These are phyloP conservation scores for Pangasius djambal DNA, from an alignment of 2,797 vertebrate genomes.

Conservation along the genomic window DNA sequence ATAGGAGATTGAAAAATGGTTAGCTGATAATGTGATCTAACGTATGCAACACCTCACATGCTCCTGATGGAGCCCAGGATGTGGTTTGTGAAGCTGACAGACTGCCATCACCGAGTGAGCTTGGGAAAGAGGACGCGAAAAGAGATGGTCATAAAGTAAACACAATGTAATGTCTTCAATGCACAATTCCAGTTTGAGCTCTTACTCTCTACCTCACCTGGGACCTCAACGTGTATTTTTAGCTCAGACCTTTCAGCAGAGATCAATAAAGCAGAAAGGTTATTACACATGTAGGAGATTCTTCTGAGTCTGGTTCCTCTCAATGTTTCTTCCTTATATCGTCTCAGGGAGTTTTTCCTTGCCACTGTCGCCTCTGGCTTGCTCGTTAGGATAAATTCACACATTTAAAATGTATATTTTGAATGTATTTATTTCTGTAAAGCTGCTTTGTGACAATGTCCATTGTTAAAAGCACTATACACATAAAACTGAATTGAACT, in stretches of 20 bases:
- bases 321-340: too few relatives aligned
- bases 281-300: not conserved
- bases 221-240: constrained; percentile 35
- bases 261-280: not conserved
- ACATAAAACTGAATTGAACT: too few relatives aligned
- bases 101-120: not conserved
- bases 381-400: too few relatives aligned
- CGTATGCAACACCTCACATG: not conserved
- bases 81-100: not conserved
- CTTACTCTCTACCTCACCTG: not conserved
- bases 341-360: too few relatives aligned
- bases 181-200: not conserved
- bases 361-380: too few relatives aligned
- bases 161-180: not conserved
- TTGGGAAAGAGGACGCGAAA: not conserved
- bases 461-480: too few relatives aligned
- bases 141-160: constrained; percentile 9
- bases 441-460: too few relatives aligned
- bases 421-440: too few relatives aligned
- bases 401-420: too few relatives aligned
- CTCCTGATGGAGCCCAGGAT: not conserved
- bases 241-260: not conserved
- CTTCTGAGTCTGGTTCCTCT: too few relatives aligned
- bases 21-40: not conserved
- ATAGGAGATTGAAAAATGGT: not conserved